phyloP scores from a whole-genome alignment of 2,113 vertebrate species.

The Alectura lathami region DNA sequence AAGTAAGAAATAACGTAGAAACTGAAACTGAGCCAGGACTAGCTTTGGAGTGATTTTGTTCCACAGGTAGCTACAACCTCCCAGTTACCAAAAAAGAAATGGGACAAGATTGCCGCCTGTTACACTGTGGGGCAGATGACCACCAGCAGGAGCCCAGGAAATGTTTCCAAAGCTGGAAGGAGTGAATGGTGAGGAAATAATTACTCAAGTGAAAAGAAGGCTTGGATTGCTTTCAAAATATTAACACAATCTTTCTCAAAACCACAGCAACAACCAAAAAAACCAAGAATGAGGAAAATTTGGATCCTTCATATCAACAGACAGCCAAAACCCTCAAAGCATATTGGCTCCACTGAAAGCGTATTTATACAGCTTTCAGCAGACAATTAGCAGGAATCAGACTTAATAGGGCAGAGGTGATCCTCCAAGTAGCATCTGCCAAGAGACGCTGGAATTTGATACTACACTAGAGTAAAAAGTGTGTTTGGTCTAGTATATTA shows the following conservation, averaged over 20 bases:
- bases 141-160: slow-evolving; percentile 13
- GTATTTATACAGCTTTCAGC: slow-evolving; percentile 62
- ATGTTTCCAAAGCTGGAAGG: background rate
- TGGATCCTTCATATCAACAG: slow-evolving; percentile 10
- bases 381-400: slow-evolving; percentile 46
- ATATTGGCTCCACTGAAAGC: slow-evolving; percentile 16
- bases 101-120: background rate
- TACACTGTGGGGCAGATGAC: background rate
- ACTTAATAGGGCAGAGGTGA: slow-evolving; percentile 19
- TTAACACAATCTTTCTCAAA: slow-evolving; percentile 43
- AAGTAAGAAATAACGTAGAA: slow-evolving; percentile 55
- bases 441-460: slow-evolving; percentile 11
- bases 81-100: background rate
- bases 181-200: slow-evolving; percentile 4
- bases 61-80: background rate
- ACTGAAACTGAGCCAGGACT: slow-evolving; percentile 47
- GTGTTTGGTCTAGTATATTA: background rate
- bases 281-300: background rate
- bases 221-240: slow-evolving; percentile 3
- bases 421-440: background rate
- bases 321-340: slow-evolving; percentile 47
- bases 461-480: background rate
- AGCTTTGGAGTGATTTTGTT: slow-evolving; percentile 25
- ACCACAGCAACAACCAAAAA: slow-evolving; percentile 36
- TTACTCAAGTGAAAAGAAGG: background rate